A percentile compares a stretch with the other conserved stretches of the same genome.
phyloP scores from a whole-genome alignment of 2,113 vertebrate genomes.

The Tricholaema leucomelas region DNA sequence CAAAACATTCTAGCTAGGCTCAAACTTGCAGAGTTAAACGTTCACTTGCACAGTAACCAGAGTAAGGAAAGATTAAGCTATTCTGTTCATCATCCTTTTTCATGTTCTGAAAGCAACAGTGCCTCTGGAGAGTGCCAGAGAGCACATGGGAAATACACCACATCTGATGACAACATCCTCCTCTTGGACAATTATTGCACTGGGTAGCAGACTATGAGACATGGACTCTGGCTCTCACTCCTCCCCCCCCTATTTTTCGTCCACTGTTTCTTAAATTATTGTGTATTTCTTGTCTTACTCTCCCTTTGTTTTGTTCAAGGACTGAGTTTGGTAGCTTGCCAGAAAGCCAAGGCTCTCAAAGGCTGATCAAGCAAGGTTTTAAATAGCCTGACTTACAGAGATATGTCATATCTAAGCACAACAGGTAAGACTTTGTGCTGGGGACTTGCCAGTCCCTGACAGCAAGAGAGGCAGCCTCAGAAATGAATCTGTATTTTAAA shows the following conservation, averaged over 20 bases:
- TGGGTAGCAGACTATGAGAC: background rate
- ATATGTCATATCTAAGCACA: background rate
- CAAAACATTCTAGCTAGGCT: no score
- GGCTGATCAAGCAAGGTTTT: background rate
- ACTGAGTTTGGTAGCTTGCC: background rate
- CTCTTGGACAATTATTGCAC: background rate
- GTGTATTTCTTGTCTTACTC: background rate
- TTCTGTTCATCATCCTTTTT: background rate
- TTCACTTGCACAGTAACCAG: background rate
- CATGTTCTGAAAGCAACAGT: background rate
- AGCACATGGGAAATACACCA: background rate
- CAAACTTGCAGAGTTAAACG: no score
- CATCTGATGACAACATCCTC: background rate
- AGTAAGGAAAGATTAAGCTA: background rate
- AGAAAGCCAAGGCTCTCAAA: background rate
- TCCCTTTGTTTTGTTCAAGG: background rate
- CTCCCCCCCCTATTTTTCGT: background rate
- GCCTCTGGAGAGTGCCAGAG: background rate
- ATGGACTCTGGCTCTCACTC: background rate
- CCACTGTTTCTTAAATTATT: fast-evolving
- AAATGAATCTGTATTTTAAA: background rate
- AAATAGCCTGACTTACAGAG: background rate
- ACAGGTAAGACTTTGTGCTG: background rate
- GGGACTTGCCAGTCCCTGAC: background rate
- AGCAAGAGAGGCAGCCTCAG: background rate